phyloP scores from a whole-genome alignment of 2,888 invertebrate genomes.

The Watsonalla cultraria region DNA sequence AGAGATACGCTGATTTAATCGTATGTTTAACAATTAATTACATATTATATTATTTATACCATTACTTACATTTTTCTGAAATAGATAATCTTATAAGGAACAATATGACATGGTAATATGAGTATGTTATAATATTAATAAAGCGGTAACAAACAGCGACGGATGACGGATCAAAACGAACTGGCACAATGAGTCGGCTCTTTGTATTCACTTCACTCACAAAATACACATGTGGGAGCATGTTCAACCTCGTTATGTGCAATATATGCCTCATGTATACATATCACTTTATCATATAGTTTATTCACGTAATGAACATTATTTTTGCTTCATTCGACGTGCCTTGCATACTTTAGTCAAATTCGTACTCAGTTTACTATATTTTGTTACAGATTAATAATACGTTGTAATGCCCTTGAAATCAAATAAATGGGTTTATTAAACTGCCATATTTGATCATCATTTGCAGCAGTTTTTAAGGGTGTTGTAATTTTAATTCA shows the following conservation, averaged over 20 bases:
- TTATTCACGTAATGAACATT: neutral
- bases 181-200: slow-evolving; percentile 2
- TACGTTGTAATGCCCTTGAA: too few species aligned
- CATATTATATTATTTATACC: neutral
- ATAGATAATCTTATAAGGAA: too few species aligned
- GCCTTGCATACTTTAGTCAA: too few species aligned
- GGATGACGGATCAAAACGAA: slow-evolving; percentile 4
- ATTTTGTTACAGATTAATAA: too few species aligned
- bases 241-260: neutral
- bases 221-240: neutral
- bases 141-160: slow-evolving; percentile 2
- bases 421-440: too few species aligned
- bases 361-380: too few species aligned
- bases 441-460: too few species aligned
- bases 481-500: too few species aligned
- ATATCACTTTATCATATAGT: neutral
- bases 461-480: too few species aligned
- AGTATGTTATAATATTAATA: slow-evolving; percentile 1
- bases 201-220: neutral
- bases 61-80: neutral
- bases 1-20: too few species aligned
- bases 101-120: neutral
- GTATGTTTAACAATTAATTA: too few species aligned
- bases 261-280: neutral
- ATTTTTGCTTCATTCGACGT: too few species aligned